These are phyloP conservation scores for Lampropteryx suffumata DNA, from an alignment of 2,888 invertebrate genomes.

Conservation along the genomic window DNA sequence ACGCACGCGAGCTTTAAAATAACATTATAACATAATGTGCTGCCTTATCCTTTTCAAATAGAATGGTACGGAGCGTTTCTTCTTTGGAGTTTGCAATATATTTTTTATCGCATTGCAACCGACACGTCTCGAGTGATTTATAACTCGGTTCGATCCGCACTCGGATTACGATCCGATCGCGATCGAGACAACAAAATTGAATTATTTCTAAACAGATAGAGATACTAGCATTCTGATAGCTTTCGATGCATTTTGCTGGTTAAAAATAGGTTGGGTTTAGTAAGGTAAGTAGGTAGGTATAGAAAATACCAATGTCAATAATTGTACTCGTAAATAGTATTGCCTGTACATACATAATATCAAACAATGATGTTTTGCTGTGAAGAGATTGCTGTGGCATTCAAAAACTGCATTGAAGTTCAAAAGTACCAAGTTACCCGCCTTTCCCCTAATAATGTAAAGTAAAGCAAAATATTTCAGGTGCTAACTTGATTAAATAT, in stretches of 20 bases:
- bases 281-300: no score
- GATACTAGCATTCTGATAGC: constrained; percentile 1
- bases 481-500: constrained; percentile 29
- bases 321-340: no score
- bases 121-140: constrained; percentile 25
- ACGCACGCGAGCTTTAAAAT: no score
- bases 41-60: no score
- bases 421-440: neutral
- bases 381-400: no score
- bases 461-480: constrained; percentile 25
- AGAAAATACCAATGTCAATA: no score
- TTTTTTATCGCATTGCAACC: constrained; percentile 14
- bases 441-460: constrained; percentile 7
- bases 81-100: constrained; percentile 1
- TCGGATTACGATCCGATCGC: constrained; percentile 15
- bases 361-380: no score
- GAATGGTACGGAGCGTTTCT: neutral
- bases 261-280: neutral
- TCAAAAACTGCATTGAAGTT: neutral
- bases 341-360: no score
- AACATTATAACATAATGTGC: no score
- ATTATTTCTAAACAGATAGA: constrained; percentile 9
- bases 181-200: constrained; percentile 22
- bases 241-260: neutral
- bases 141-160: constrained; percentile 13